These are phyloP conservation scores for Sabatieria punctata DNA, from an alignment of 2,888 invertebrate genomes.

Conservation along the genomic window DNA sequence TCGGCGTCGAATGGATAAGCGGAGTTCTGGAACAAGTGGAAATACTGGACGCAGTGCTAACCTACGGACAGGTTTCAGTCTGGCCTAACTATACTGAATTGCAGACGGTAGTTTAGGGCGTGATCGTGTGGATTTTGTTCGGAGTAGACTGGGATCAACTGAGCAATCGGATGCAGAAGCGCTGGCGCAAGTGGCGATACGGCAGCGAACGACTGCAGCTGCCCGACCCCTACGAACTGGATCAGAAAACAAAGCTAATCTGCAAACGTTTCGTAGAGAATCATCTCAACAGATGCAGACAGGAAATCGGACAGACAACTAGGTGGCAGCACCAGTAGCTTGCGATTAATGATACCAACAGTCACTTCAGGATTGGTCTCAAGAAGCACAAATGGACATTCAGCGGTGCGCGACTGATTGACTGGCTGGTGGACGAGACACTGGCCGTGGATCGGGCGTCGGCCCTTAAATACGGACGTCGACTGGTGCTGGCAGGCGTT, in stretches of 20 bases:
- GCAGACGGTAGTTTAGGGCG: slow-evolving; percentile 41
- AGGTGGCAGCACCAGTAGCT: no score
- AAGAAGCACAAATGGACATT: no score
- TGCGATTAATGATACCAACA: no score
- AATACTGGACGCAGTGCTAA: slow-evolving; percentile 69
- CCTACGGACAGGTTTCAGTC: slow-evolving; percentile 52
- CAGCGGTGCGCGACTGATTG: slow-evolving; percentile 6
- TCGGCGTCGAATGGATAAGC: no score
- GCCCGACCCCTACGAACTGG: slow-evolving; percentile 19
- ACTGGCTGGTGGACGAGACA: slow-evolving; percentile 66
- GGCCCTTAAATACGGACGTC: slow-evolving; percentile 61
- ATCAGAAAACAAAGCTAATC: slow-evolving; percentile 17
- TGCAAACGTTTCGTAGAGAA: slow-evolving; percentile 27
- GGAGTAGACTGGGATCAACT: slow-evolving; percentile 56
- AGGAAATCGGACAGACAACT: no score
- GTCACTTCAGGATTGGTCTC: no score
- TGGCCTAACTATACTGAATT: slow-evolving; percentile 7
- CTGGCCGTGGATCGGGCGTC: slow-evolving; percentile 58
- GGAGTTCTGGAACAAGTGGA: slow-evolving; percentile 56
- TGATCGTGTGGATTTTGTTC: slow-evolving; percentile 67
- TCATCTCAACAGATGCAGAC: slow-evolving; percentile 22
- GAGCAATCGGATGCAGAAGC: slow-evolving; percentile 2
- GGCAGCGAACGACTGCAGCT: slow-evolving; percentile 23
- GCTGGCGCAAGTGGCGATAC: slow-evolving; percentile 23
- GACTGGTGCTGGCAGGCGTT: slow-evolving; percentile 64